These are phyloP conservation scores for Hedya salicella DNA, from an alignment of 2,888 invertebrate genomes.

Conservation along the genomic window DNA sequence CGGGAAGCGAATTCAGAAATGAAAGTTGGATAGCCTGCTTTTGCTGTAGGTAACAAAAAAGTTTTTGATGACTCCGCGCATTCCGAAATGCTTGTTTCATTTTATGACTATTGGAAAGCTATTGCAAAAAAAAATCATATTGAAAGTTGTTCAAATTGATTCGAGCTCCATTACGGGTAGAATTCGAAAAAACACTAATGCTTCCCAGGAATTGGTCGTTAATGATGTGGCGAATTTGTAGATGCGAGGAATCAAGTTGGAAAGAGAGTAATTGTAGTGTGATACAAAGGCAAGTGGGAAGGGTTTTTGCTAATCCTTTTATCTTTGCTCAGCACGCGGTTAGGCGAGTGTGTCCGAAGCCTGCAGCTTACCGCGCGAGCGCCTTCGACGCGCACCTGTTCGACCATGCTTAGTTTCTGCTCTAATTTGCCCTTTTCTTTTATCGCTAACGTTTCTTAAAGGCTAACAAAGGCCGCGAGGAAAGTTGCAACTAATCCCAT, in stretches of 20 bases:
- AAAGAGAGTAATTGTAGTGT: slow-evolving; percentile 43
- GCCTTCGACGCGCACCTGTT: slow-evolving; percentile 63
- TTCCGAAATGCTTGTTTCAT: slow-evolving; percentile 33
- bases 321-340: slow-evolving; percentile 74
- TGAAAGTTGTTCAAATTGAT: slow-evolving; percentile 30
- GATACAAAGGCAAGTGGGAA: slow-evolving; percentile 63
- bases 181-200: slow-evolving; percentile 31
- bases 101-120: slow-evolving; percentile 22
- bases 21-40: slow-evolving; percentile 43
- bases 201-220: slow-evolving; percentile 20
- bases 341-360: slow-evolving; percentile 55
- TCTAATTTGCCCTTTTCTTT: slow-evolving; percentile 68
- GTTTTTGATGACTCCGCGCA: slow-evolving; percentile 43
- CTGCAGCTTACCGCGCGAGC: slow-evolving; percentile 51
- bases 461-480: neutral
- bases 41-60: slow-evolving; percentile 40
- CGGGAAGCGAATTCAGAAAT: slow-evolving; percentile 45
- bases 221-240: slow-evolving; percentile 34
- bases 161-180: slow-evolving; percentile 21
- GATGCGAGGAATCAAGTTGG: slow-evolving; percentile 32
- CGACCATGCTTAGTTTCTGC: slow-evolving; percentile 59
- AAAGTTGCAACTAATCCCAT: neutral
- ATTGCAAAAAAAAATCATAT: slow-evolving; percentile 22
- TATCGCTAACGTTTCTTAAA: slow-evolving; percentile 29
- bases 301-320: slow-evolving; percentile 72